Percentiles rank a stretch among this genome's conserved stretches.
These are phyloP conservation scores for Torymus tubicola DNA, from an alignment of 2,888 invertebrate species.

Conservation along the genomic window DNA sequence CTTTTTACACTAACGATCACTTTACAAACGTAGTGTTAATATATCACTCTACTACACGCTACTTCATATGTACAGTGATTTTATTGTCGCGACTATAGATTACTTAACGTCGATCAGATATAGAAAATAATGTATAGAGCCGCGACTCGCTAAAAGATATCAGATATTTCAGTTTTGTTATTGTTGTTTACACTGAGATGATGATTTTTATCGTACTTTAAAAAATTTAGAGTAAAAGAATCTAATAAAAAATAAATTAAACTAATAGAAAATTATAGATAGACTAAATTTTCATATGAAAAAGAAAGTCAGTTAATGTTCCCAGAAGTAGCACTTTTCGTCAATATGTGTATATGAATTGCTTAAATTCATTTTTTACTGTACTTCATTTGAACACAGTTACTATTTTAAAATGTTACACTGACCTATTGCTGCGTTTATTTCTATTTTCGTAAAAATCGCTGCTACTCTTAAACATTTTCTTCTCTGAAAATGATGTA, in stretches of 20 bases:
- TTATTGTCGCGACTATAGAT: constrained; percentile 57
- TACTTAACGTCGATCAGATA: constrained; percentile 23
- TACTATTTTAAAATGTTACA: constrained; percentile 66
- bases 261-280: background rate
- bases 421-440: constrained; percentile 67
- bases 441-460: constrained; percentile 22
- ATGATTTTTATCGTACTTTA: background rate
- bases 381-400: constrained; percentile 65
- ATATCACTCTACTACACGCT: constrained; percentile 39
- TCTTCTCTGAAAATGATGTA: constrained; percentile 28
- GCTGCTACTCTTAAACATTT: constrained; percentile 23
- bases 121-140: constrained; percentile 48
- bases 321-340: background rate
- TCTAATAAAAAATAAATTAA: background rate
- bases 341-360: constrained; percentile 30
- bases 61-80: constrained; percentile 50
- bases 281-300: background rate
- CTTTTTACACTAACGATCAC: constrained; percentile 19
- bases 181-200: background rate
- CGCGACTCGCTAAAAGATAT: constrained; percentile 45
- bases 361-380: constrained; percentile 32
- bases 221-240: constrained; percentile 7
- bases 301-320: background rate
- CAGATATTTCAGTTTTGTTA: background rate
- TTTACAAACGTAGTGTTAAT: constrained; percentile 35